A percentile compares a stretch with the other conserved stretches of the same genome.
Evolutionary conservation across 2,113 vertebrate genomes (phyloP).

Genomic region (Gnathonemus longibarbis): DNA sequence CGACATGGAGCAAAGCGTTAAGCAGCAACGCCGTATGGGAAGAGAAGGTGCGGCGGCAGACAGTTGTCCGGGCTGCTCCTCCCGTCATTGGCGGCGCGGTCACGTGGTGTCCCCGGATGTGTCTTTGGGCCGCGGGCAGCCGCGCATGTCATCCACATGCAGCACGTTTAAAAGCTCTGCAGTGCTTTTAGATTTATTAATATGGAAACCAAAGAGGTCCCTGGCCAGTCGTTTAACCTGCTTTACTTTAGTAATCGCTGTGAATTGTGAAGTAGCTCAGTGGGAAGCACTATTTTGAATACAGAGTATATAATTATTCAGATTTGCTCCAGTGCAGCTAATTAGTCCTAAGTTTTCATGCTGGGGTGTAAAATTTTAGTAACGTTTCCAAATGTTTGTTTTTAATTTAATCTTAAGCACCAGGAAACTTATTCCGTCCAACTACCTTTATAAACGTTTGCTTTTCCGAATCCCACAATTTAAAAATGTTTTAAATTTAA

Average conservation of each 20-base stretch:
- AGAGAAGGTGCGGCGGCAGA: slow-evolving; percentile 56
- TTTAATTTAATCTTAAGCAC: neutral
- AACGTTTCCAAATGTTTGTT: neutral
- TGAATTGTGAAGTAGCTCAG: neutral
- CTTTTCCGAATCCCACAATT: neutral
- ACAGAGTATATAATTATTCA: neutral
- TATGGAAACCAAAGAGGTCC: neutral
- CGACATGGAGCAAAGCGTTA: slow-evolving; percentile 67
- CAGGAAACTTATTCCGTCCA: neutral
- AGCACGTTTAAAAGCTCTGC: neutral
- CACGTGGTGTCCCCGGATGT: neutral
- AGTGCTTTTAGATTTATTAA: neutral
- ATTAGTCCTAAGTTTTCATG: neutral
- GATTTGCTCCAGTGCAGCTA: neutral
- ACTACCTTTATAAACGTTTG: neutral
- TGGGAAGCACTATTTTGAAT: neutral
- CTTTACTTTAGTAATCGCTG: neutral
- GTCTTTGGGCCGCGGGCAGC: neutral
- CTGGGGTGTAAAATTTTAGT: neutral
- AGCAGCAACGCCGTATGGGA: slow-evolving; percentile 62
- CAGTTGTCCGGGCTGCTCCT: neutral
- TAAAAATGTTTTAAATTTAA: neutral
- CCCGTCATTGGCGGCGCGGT: neutral
- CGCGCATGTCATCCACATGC: neutral
- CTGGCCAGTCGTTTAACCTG: neutral